Conservation (phyloP, 2,888 invertebrate species). For the Dugesia japonica region DNA sequence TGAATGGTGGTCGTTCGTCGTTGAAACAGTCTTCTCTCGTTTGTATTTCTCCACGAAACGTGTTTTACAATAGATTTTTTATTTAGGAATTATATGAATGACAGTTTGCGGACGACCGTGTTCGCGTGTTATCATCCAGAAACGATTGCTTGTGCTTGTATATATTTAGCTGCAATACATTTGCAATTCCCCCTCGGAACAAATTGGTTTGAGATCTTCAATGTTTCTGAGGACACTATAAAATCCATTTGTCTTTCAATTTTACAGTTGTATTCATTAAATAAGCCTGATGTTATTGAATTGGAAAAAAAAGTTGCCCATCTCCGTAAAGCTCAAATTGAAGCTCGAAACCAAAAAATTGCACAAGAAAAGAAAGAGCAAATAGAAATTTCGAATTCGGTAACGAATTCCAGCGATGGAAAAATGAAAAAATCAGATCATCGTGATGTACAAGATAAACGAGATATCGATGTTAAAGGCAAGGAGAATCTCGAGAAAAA, state of each 20-base stretch:
- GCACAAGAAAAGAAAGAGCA: not conserved
- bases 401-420: not conserved
- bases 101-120: slow-evolving; percentile 82
- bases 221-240: slow-evolving; percentile 66
- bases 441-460: not conserved
- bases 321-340: slow-evolving; percentile 24
- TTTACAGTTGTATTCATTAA: slow-evolving; percentile 64
- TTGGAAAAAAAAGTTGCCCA: slow-evolving; percentile 21
- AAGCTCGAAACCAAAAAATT: slow-evolving; percentile 4
- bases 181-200: slow-evolving; percentile 69
- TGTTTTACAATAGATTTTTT: slow-evolving; percentile 28
- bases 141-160: slow-evolving; percentile 96
- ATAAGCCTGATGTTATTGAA: slow-evolving; percentile 55
- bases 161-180: slow-evolving; percentile 77
- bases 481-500: not conserved
- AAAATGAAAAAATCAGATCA: not conserved
- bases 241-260: slow-evolving; percentile 67
- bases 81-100: slow-evolving; percentile 89
- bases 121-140: slow-evolving; percentile 88
- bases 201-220: slow-evolving; percentile 72
- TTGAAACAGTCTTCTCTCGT: not conserved
- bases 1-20: not conserved
- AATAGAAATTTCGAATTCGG: not conserved
- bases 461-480: not conserved
- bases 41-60: not conserved